phyloP scores from a whole-genome alignment of 2,888 invertebrate genomes.

The Neocrepidodera transversa region DNA sequence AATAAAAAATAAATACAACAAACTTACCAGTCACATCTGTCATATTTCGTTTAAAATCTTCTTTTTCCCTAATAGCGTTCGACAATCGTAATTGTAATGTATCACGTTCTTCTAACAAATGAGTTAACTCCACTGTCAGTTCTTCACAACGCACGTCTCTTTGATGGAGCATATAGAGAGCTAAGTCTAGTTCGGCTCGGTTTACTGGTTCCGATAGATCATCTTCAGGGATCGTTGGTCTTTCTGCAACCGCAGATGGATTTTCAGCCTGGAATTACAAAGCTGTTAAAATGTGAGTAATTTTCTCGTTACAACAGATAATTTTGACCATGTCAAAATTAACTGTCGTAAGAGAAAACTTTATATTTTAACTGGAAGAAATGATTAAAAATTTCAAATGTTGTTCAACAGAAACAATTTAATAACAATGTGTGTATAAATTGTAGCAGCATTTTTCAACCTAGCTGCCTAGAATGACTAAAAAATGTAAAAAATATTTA shows the following conservation, averaged over 20 bases:
- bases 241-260: background rate
- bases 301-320: too few species aligned
- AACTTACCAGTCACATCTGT: background rate
- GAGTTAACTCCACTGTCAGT: constrained; percentile 82
- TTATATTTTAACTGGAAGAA: too few species aligned
- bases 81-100: constrained; percentile 83
- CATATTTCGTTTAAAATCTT: constrained; percentile 63
- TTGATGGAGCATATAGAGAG: constrained; percentile 85
- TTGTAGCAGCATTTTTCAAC: too few species aligned
- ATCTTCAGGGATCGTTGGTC: constrained; percentile 35
- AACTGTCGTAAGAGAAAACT: too few species aligned
- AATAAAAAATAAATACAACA: too few species aligned
- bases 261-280: background rate
- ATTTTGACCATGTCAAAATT: too few species aligned
- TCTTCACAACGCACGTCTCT: constrained; percentile 87
- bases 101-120: constrained; percentile 84
- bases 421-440: too few species aligned
- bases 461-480: too few species aligned
- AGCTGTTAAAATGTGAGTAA: too few species aligned
- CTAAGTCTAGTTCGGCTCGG: constrained; percentile 77
- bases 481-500: too few species aligned
- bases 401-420: too few species aligned
- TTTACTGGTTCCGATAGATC: constrained; percentile 52
- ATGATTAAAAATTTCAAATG: too few species aligned
- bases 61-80: constrained; percentile 78